Evolutionary conservation across 1,140 invertebrate genomes (phyloP).

Genomic region (Trichomalopsis sarcophagae): DNA sequence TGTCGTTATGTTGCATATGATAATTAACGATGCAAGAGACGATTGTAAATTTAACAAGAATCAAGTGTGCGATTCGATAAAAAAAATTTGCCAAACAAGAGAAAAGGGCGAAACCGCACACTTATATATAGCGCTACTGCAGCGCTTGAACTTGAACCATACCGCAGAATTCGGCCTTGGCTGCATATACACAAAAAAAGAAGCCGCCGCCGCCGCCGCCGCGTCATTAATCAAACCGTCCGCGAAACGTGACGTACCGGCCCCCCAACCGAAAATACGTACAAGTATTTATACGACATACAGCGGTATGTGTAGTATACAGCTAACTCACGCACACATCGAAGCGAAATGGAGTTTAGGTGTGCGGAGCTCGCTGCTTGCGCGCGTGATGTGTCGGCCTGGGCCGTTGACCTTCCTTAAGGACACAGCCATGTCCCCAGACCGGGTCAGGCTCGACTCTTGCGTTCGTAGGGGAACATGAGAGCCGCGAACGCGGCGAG

Average conservation of each 20-base stretch:
- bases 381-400: background rate
- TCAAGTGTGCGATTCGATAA: too few relatives aligned
- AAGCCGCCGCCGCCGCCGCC: too few relatives aligned
- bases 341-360: background rate
- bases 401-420: slow-evolving; percentile 70
- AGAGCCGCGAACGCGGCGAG: slow-evolving; percentile 36
- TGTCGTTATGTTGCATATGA: too few relatives aligned
- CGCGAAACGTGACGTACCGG: slow-evolving; percentile 15
- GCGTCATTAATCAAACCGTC: background rate
- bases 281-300: too few relatives aligned
- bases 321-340: background rate
- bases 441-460: slow-evolving; percentile 71
- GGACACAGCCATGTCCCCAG: slow-evolving; percentile 70
- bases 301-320: background rate
- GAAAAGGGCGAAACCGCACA: background rate
- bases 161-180: background rate
- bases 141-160: background rate
- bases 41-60: too few relatives aligned
- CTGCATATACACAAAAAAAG: too few relatives aligned
- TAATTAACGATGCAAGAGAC: too few relatives aligned
- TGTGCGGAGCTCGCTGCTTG: background rate
- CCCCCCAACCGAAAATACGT: too few relatives aligned
- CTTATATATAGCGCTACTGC: too few relatives aligned
- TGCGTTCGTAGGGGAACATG: slow-evolving; percentile 68
- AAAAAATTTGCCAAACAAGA: too few relatives aligned